These are phyloP conservation scores for Neopelma chrysocephalum DNA, from an alignment of 2,797 vertebrate genomes.

Conservation along the genomic window DNA sequence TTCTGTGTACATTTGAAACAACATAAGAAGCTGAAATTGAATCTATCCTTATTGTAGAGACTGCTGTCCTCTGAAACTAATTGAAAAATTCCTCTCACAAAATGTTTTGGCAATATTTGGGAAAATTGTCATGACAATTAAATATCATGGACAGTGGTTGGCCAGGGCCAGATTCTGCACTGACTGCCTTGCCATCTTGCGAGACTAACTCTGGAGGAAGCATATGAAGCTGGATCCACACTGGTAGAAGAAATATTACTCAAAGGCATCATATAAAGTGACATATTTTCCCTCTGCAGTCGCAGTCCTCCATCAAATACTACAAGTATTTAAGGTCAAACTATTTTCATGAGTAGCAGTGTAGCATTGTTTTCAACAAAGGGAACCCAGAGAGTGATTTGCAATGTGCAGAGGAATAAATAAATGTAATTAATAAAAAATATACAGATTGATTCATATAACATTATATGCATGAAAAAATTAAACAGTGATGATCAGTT, in stretches of 20 bases:
- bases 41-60: neutral
- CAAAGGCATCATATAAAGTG: neutral
- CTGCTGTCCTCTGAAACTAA: neutral
- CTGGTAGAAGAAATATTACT: neutral
- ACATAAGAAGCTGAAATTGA: neutral
- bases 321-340: neutral
- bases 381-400: fast-evolving
- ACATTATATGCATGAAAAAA: neutral
- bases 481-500: neutral
- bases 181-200: neutral
- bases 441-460: neutral
- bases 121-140: neutral
- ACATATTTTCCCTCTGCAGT: neutral
- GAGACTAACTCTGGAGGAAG: neutral
- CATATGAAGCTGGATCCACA: neutral
- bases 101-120: neutral
- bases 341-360: neutral
- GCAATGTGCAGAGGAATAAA: neutral
- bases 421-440: neutral
- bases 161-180: neutral
- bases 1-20: neutral
- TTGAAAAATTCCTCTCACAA: neutral
- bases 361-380: neutral
- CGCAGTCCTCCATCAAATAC: neutral
- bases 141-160: neutral